A percentile compares a stretch with the other conserved stretches of the same genome.
Conservation (phyloP, 1,140 invertebrate species). For the Prorops nasuta region DNA sequence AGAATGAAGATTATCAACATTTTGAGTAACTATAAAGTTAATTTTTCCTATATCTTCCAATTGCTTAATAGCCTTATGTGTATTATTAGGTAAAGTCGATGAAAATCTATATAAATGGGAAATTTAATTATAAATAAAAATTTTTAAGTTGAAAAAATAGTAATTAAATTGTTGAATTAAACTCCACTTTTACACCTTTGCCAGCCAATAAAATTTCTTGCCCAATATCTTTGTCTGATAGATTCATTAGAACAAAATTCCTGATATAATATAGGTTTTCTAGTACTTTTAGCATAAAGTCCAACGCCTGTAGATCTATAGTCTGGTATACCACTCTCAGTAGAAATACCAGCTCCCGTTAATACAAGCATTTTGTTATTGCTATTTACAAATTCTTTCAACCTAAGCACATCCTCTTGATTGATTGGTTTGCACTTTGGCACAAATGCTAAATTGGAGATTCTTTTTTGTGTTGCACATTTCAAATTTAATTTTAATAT, state of each 20-base stretch:
- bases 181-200: slow-evolving; percentile 59
- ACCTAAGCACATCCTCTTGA: slow-evolving; percentile 60
- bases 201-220: slow-evolving; percentile 93
- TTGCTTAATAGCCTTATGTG: slow-evolving; percentile 63
- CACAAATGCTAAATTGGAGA: slow-evolving; percentile 60
- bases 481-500: no score
- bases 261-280: slow-evolving; percentile 79
- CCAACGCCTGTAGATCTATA: slow-evolving; percentile 93
- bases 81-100: slow-evolving; percentile 64
- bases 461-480: no score
- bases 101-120: slow-evolving; percentile 64
- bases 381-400: slow-evolving; percentile 67
- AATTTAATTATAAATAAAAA: background rate
- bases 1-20: slow-evolving; percentile 90
- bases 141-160: background rate
- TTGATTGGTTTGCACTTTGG: slow-evolving; percentile 69
- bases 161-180: background rate
- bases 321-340: slow-evolving; percentile 92
- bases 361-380: slow-evolving; percentile 70
- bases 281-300: slow-evolving; percentile 80
- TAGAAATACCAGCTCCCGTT: slow-evolving; percentile 94
- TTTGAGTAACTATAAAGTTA: slow-evolving; percentile 83
- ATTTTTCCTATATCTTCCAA: slow-evolving; percentile 66
- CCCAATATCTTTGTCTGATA: slow-evolving; percentile 88
- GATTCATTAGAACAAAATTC: slow-evolving; percentile 77